Base-by-base conservation (phyloP, 2,888 invertebrate species). In the Cheilosia grossa region DNA sequence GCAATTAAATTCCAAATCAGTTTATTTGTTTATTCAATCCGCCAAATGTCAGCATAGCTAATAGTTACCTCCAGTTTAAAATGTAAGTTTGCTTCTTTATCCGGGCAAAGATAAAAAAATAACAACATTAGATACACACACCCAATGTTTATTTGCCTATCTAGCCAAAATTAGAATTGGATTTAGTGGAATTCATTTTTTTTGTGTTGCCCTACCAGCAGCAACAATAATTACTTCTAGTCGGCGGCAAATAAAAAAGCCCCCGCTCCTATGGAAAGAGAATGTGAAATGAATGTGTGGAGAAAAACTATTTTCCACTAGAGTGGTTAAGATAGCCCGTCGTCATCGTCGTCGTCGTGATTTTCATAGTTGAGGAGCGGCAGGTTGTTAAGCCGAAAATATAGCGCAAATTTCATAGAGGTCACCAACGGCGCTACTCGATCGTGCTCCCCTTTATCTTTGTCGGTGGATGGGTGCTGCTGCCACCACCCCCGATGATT, bases 81-180 rank as follows among this genome's bases (percentile, higher is more conserved):
- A 69, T 70, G 82, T 82, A 82, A 82, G 82, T 82, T 72, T 77
- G 37, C 30, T 53, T 47, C 4, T 19, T 33, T 27, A 56, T 56
- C 5, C 44, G 33, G 15, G 30, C 6, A 67, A 61, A 72, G 24
- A 24, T 70, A 63, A 58, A 54, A 56, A 21, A 24, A 40, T 33
- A 59, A 27, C 61, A 40, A 54, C 56, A 67, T 24, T 21, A 37
- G 49, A 78, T 53, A 69, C 47, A 63, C 73, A 69, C 74, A 64
- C 69, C 44, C n/a, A 70, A 66, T 54, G 13, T 54, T 78, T 80
- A 70, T 70, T 61, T 69, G 74, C 47, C 64, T 59, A 56, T 64
- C 37, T 54, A 49, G 64, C 64, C 74, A 66, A 80, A 83, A 75
- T 80, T 83, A 83, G 80, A 74, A 61, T 44, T 78, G 64, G 72